A percentile compares a stretch with the other conserved stretches of the same genome.
Conservation (phyloP, 2,113 vertebrate species). For the Xiphophorus couchianus region DNA sequence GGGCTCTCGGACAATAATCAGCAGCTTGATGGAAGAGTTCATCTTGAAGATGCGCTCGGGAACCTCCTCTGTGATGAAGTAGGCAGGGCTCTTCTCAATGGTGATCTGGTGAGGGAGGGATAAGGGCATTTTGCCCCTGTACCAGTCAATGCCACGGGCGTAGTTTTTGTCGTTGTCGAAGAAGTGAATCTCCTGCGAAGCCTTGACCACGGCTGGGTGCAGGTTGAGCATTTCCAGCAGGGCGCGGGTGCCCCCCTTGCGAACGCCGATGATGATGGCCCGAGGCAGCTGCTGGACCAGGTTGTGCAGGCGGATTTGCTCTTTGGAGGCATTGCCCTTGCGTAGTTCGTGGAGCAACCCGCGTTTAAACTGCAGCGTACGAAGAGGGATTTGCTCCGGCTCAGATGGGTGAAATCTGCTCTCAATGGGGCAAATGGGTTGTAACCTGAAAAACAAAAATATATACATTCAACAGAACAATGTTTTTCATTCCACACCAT, state of each 20-base stretch:
- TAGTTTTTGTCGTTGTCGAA: conserved; percentile 97
- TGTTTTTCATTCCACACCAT: neutral
- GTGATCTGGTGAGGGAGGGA: conserved; percentile 96
- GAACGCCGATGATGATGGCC: conserved; percentile 95
- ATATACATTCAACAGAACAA: neutral
- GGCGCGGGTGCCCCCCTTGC: conserved; percentile 94
- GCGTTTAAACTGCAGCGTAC: conserved; percentile 89
- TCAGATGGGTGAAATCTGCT: conserved; percentile 77
- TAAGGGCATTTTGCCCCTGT: conserved; percentile 95
- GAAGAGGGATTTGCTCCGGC: conserved; percentile 85
- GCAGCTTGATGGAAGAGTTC: conserved; percentile 95
- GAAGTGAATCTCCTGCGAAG: conserved; percentile 97
- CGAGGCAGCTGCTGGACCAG: conserved; percentile 93
- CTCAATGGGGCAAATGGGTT: conserved; percentile 89
- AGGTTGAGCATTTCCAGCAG: conserved; percentile 97
- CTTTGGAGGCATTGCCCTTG: conserved; percentile 88
- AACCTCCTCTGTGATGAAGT: conserved; percentile 96
- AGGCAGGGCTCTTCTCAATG: conserved; percentile 96
- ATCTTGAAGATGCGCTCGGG: conserved; percentile 98
- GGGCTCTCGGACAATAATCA: conserved; percentile 95
- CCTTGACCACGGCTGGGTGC: conserved; percentile 95
- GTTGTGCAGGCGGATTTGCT: conserved; percentile 88
- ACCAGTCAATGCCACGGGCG: conserved; percentile 93
- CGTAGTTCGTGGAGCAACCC: conserved; percentile 88
- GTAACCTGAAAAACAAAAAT: conserved; percentile 80